Base-by-base conservation (phyloP, 1,140 invertebrate species). In the Charaxes varanes region DNA sequence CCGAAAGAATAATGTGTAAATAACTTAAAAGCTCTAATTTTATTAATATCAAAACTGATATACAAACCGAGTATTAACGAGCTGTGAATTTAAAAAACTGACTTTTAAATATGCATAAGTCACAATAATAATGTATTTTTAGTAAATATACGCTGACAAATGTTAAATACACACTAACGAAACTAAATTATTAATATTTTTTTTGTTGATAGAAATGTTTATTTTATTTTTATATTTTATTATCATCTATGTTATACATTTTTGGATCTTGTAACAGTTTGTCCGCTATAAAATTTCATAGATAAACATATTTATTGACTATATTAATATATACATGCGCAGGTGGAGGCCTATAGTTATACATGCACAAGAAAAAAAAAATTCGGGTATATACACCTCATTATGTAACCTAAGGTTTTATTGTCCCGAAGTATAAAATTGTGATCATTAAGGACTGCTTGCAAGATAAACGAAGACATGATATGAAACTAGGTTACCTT, bases 401-500 rank as follows among this genome's bases (percentile, higher is more conserved):
- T 17, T 19, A 21, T 15, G 1, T 31, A 3, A 30, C 13, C 5
- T 7, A 27, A 42, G 22, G 36, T 32, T 43, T 31, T 16, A 15
- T 35, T 33, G 38, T 46, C 24, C 44, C 33, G 34, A 41, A 44
- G 16, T 19, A 55, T 30, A 17, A 40, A 44, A 41, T 40, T 45
- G 43, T 49, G 33, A 53, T 41, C 46, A 44, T 43, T 17, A 57
- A 63, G 55, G 55, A 73, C 54, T 76, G 78, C 74, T 82, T 70
- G 72, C 63, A 70, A 73, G 62, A 53, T 62, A 70, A 65, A 62
- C 52, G 61, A 71, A 67, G 62, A 74, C 62, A 66, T 73, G 63
- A 69, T 66, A 71, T 56, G 65, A 62, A 51, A 65, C 66, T 76
- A 71, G 60, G 55, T 77, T 69, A 78, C 60, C 61, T 69, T 82